Evolutionary conservation across 53 echinoderm and acorn worm genomes (phyloP).

Genomic region (Patiria pectinifera): DNA sequence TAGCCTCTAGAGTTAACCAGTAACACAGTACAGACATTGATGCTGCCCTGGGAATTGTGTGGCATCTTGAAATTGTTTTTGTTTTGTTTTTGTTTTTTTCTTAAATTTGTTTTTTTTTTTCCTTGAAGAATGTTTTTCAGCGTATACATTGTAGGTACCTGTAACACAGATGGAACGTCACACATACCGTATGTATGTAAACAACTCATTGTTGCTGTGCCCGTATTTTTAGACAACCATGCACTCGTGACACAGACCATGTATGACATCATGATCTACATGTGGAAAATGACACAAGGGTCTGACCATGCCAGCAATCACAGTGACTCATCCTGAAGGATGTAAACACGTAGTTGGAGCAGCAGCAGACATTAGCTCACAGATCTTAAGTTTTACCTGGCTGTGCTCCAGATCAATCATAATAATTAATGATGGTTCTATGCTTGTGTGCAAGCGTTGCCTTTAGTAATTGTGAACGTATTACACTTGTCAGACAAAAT

Average conservation of each 20-base stretch:
- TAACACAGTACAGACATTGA: no score
- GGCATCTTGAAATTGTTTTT: no score
- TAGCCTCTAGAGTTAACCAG: no score
- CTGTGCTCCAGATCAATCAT: background rate
- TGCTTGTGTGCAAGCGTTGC: background rate
- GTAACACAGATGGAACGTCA: no score
- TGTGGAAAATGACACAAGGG: background rate
- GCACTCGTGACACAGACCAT: conserved; percentile 1
- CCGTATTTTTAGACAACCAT: no score
- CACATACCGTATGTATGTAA: no score
- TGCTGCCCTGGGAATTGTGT: no score
- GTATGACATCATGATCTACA: conserved; percentile 48
- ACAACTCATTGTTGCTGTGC: no score
- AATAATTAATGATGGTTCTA: background rate
- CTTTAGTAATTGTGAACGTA: background rate
- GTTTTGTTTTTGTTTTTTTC: no score
- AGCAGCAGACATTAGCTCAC: background rate
- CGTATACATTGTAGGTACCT: no score
- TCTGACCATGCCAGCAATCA: conserved; percentile 9
- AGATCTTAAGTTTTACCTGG: background rate
- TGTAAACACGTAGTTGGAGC: conserved; percentile 39
- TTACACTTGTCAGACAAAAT: background rate
- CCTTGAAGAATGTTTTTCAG: no score
- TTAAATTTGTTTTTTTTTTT: no score
- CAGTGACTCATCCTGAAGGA: conserved; percentile 39